Evolutionary conservation across 1,140 invertebrate species (phyloP).

Genomic region (Helicoverpa zea): DNA sequence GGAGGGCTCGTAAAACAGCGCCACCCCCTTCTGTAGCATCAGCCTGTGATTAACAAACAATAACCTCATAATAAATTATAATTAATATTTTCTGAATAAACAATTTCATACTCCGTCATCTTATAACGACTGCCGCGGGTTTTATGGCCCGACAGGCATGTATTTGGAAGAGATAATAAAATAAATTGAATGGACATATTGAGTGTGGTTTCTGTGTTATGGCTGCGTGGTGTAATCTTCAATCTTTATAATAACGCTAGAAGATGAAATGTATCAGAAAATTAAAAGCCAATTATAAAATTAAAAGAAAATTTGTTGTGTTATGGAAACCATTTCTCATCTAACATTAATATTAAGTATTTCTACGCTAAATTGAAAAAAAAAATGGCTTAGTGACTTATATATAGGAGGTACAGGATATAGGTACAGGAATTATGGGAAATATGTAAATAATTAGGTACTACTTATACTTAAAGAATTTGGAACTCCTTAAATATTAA

Average conservation of each 20-base stretch:
- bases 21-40: conserved; percentile 29
- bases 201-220: background rate
- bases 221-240: background rate
- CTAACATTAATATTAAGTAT: too few species aligned
- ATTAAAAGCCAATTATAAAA: too few species aligned
- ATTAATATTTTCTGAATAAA: conserved; percentile 57
- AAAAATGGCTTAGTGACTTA: too few species aligned
- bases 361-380: too few species aligned
- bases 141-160: conserved; percentile 42
- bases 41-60: conserved; percentile 59
- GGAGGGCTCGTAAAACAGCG: conserved; percentile 47
- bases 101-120: conserved; percentile 51
- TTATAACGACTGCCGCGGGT: conserved; percentile 12
- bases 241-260: background rate
- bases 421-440: too few species aligned
- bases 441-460: too few species aligned
- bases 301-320: too few species aligned
- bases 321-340: too few species aligned
- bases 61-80: conserved; percentile 58
- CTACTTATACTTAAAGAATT: too few species aligned
- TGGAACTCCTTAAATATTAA: too few species aligned
- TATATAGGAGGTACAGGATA: too few species aligned
- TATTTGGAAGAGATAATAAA: conserved; percentile 7
- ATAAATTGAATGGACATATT: conserved; percentile 2
- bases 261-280: too few species aligned